Base-by-base conservation (phyloP, 2,797 vertebrate genomes). In the Thaleichthys pacificus region DNA sequence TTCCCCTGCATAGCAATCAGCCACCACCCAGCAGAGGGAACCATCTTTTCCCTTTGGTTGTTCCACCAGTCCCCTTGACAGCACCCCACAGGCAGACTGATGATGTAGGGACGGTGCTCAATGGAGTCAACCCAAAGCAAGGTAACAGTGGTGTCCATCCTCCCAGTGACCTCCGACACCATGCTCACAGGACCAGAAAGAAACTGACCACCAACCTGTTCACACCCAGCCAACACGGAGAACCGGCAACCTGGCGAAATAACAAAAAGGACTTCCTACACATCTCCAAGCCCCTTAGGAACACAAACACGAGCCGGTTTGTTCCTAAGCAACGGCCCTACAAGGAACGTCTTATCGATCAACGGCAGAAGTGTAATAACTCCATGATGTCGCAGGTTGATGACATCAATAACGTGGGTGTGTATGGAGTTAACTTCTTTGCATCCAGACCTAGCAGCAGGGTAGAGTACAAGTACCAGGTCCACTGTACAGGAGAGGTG, bases 41-140 rank as follows among this genome's bases (percentile, higher is more conserved):
- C 7, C 26, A 19, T 54, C 17, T 11, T 2, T 22, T 38, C 66
- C 30, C 70, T 51, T 7, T 66, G 2, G 2, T 47, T 21, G 60
- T 21, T 30, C 35, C 26, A 11, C 4, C 22, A 21, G 14, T 15
- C 8, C 22, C 32, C 32, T 19, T 12, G 21, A 17, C 21, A 15
- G 6, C 35, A 19, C 68, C 60, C n/a, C 68, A 66, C 21, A 69
- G 38, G 66, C 71, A 60, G 28, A 69, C 28, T 38, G n/a, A 22
- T 24, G 21, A 9, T 21, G 56, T 77, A 11, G 82, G 77, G 22
- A 70, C 54, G 15, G 77, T 84, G 17, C 58, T 66, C 30, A 84
- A 84, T 30, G 77, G 79, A 19, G 35, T 78, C 51, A 86, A 82
- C 64, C 77, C 79, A 24, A 77, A 60, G 26, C 26, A 61, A 26